A percentile compares a stretch with the other conserved stretches of the same genome.
Evolutionary conservation across 2,797 vertebrate species (phyloP).

Genomic region (Peromyscus eremicus): DNA sequence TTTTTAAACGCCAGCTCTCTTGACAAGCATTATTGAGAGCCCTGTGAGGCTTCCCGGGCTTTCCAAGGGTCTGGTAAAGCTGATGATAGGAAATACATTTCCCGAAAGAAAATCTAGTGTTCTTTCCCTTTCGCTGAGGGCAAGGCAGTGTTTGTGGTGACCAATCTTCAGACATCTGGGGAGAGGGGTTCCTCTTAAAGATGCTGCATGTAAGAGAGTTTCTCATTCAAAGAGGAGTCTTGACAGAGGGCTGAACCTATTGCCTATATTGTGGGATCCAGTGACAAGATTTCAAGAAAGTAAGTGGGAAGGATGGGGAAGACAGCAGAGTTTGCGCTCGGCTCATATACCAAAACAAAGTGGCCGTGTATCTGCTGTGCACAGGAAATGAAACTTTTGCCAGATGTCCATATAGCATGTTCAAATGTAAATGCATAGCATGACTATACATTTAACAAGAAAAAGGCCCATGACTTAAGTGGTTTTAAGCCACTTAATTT

Average conservation of each 20-base stretch:
- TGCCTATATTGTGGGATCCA: background rate
- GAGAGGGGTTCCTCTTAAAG: background rate
- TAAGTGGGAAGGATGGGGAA: background rate
- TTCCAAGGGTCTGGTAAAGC: background rate
- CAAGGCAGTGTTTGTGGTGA: background rate
- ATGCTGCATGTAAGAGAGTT: background rate
- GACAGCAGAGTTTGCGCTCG: background rate
- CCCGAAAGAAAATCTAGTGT: background rate
- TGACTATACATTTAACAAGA: background rate
- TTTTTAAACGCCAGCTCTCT: background rate
- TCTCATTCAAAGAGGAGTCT: accelerated
- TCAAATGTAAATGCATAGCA: accelerated
- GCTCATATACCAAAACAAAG: background rate
- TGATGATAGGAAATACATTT: background rate
- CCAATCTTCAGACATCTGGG: background rate
- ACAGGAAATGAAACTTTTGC: background rate
- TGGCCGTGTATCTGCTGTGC: accelerated
- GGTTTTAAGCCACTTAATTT: background rate
- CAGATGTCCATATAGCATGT: accelerated
- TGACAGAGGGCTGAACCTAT: background rate
- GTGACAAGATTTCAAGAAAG: background rate
- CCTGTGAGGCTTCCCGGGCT: background rate
- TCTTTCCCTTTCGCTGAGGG: background rate
- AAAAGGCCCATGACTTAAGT: background rate
- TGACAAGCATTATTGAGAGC: background rate